Evolutionary conservation across 1,140 invertebrate genomes (phyloP).

Genomic region (Zaprionus ornatus): DNA sequence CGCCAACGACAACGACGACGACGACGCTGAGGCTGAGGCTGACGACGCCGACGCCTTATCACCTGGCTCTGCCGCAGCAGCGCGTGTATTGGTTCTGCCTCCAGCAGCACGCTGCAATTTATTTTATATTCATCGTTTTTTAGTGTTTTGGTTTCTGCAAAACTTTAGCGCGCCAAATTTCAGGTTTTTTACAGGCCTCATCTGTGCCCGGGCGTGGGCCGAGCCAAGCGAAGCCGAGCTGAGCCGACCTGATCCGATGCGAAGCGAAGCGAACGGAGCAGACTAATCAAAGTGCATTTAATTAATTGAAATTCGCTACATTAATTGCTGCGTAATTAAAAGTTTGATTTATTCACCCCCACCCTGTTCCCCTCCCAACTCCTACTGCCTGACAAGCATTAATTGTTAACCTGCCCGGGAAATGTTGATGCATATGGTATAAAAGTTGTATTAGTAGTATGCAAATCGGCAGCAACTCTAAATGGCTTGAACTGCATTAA

Average conservation of each 20-base stretch:
- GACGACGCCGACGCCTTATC: conserved; percentile 58
- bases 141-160: conserved; percentile 44
- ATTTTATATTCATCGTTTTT: conserved; percentile 2
- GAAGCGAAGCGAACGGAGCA: not conserved
- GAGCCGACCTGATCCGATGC: not conserved
- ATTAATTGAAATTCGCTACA: conserved; percentile 79
- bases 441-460: not conserved
- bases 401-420: not conserved
- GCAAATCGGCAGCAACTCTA: not conserved
- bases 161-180: conserved; percentile 66
- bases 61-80: conserved; percentile 47
- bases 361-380: not conserved
- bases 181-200: conserved; percentile 67
- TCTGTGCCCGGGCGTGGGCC: conserved; percentile 38
- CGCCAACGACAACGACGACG: not conserved
- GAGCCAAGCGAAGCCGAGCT: not conserved
- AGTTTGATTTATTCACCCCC: conserved; percentile 64
- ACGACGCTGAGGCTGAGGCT: not conserved
- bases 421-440: not conserved
- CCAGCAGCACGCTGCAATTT: not conserved
- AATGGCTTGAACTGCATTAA: not conserved
- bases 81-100: not conserved
- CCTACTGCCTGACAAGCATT: not conserved
- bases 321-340: conserved; percentile 77
- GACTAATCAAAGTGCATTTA: conserved; percentile 67